These are phyloP conservation scores for Brachymystax lenok DNA, from an alignment of 2,797 vertebrate species.

Conservation along the genomic window DNA sequence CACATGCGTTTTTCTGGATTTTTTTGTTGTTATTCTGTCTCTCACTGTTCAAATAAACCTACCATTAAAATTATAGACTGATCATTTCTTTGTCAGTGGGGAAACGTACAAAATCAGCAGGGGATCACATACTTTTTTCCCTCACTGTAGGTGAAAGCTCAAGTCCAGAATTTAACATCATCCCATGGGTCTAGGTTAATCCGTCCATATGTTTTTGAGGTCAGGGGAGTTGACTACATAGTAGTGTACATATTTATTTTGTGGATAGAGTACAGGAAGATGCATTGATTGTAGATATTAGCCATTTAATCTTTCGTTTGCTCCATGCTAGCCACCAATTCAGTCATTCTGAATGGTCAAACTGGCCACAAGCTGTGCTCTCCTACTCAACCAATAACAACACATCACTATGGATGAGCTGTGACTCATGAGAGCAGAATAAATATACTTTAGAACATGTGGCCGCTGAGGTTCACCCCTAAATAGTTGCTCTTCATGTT, in stretches of 20 bases:
- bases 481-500: not conserved
- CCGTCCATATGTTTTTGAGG: not conserved
- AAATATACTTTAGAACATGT: not conserved
- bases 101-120: too few species aligned
- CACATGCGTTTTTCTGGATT: too few species aligned
- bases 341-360: not conserved
- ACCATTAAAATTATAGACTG: too few species aligned
- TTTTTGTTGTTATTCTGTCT: too few species aligned
- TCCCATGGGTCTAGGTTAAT: not conserved
- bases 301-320: not conserved
- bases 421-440: not conserved
- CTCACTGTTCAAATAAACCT: too few species aligned
- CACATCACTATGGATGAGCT: not conserved
- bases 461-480: not conserved
- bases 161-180: not conserved
- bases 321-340: not conserved
- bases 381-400: not conserved
- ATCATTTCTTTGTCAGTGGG: too few species aligned
- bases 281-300: not conserved
- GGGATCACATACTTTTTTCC: too few species aligned
- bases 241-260: not conserved
- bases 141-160: not conserved
- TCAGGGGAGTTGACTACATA: not conserved
- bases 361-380: not conserved
- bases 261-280: not conserved